Conservation (phyloP, 35 echinoderm and acorn worm species). For the Lytechinus variegatus region DNA sequence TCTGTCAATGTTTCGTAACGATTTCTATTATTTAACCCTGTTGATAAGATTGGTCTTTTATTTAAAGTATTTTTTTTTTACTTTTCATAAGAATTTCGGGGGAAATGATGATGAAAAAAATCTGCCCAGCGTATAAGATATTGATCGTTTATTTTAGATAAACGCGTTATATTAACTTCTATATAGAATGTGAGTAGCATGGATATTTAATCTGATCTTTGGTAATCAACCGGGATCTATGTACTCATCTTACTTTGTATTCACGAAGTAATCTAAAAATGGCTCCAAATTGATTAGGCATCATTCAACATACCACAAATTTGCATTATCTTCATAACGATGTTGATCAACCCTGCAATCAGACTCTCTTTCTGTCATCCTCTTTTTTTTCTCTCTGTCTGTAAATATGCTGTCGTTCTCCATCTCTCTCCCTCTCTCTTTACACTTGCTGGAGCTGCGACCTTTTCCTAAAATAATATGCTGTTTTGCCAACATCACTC, state of each 20-base stretch:
- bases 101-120: no score
- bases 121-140: not conserved
- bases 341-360: not conserved
- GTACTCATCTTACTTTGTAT: not conserved
- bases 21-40: no score
- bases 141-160: no score
- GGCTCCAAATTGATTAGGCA: not conserved
- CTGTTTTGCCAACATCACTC: not conserved
- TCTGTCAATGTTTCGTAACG: not conserved
- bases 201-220: not conserved
- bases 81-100: no score
- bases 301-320: not conserved
- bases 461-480: not conserved
- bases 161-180: not conserved
- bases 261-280: not conserved
- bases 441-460: not conserved
- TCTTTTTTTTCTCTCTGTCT: not conserved
- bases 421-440: no score
- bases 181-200: not conserved
- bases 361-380: not conserved
- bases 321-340: constrained; percentile 2
- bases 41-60: no score
- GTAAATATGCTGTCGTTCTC: not conserved
- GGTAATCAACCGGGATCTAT: not conserved
- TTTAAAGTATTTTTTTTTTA: no score